Evolutionary conservation across 2,113 vertebrate species (phyloP).

Genomic region (Halichoerus grypus): DNA sequence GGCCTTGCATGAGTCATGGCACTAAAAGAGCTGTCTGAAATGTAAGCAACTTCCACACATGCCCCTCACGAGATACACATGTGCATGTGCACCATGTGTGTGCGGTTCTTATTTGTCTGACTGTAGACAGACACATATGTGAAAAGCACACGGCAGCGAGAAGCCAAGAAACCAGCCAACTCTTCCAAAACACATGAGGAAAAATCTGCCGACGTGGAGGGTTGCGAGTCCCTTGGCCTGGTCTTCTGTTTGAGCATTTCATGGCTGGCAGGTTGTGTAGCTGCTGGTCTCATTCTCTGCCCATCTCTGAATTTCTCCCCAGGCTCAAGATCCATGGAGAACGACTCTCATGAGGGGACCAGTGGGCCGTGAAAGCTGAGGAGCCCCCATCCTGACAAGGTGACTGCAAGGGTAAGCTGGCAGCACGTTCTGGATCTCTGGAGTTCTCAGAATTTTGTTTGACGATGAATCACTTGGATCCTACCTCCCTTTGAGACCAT

Average conservation of each 20-base stretch:
- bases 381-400: accelerated
- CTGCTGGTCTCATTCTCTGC: neutral
- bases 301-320: neutral
- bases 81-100: accelerated
- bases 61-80: neutral
- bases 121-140: neutral
- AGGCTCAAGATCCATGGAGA: neutral
- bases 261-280: neutral
- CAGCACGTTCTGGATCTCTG: neutral
- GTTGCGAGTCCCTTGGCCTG: neutral
- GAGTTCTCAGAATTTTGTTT: neutral
- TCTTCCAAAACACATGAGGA: neutral
- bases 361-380: accelerated
- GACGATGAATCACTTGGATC: neutral
- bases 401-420: neutral
- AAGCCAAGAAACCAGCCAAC: neutral
- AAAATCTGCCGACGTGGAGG: neutral
- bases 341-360: neutral
- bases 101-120: neutral
- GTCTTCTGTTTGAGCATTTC: neutral
- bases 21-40: neutral
- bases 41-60: neutral
- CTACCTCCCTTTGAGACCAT: neutral
- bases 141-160: neutral
- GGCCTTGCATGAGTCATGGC: neutral